phyloP scores from a whole-genome alignment of 1,140 invertebrate species.

The Calycopis cecrops region DNA sequence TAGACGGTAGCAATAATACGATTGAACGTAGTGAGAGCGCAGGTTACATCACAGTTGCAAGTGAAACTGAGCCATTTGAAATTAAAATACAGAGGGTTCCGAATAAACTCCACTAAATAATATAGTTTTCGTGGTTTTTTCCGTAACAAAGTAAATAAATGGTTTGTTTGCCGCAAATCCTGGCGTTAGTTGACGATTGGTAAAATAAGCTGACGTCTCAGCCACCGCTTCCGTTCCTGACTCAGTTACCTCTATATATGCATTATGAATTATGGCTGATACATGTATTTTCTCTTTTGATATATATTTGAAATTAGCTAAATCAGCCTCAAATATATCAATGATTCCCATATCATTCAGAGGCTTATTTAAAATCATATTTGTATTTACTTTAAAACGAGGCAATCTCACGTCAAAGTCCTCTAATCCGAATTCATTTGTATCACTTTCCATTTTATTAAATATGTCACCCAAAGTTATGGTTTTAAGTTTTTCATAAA shows the following conservation, averaged over 20 bases:
- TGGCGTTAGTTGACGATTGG: constrained; percentile 73
- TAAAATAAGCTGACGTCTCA: constrained; percentile 59
- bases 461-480: constrained; percentile 44
- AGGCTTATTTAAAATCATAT: constrained; percentile 75
- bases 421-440: constrained; percentile 53
- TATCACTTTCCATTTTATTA: constrained; percentile 52
- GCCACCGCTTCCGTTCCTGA: constrained; percentile 83
- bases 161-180: constrained; percentile 75
- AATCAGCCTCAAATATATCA: constrained; percentile 78
- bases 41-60: too few relatives aligned
- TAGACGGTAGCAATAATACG: too few relatives aligned
- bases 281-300: constrained; percentile 71
- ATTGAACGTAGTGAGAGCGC: too few relatives aligned
- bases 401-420: constrained; percentile 80
- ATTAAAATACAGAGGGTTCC: constrained; percentile 26
- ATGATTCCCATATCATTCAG: constrained; percentile 79
- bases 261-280: constrained; percentile 80
- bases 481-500: constrained; percentile 32
- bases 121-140: constrained; percentile 74
- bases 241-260: constrained; percentile 86
- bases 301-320: constrained; percentile 79
- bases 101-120: constrained; percentile 74
- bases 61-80: not conserved
- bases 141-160: constrained; percentile 77
- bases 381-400: constrained; percentile 79